Percentiles rank a stretch among this genome's conserved stretches.
phyloP scores from a whole-genome alignment of 2,113 vertebrate genomes.

The Plectropomus leopardus region DNA sequence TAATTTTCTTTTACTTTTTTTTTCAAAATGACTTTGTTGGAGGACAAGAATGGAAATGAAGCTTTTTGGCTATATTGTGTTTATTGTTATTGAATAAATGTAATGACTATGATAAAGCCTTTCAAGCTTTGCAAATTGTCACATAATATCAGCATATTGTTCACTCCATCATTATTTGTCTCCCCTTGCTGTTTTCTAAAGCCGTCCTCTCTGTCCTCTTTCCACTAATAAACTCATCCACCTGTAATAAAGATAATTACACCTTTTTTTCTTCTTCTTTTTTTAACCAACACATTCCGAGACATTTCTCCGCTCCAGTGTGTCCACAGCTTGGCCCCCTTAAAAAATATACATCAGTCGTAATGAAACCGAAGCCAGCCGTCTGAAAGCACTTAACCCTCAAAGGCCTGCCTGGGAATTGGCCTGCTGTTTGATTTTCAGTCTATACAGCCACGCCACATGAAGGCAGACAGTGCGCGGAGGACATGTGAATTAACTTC shows the following conservation, averaged over 20 bases:
- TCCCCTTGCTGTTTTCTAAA: conserved; percentile 25
- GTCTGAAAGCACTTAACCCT: conserved; percentile 79
- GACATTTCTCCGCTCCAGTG: conserved; percentile 42
- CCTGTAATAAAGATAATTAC: conserved; percentile 73
- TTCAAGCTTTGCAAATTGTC: neutral
- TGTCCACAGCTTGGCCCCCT: conserved; percentile 57
- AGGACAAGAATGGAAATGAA: too few species aligned
- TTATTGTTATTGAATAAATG: neutral
- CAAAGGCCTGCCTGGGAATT: conserved; percentile 59
- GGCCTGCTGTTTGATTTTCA: conserved; percentile 60
- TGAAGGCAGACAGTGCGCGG: conserved; percentile 52
- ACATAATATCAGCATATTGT: neutral
- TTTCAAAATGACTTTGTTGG: too few species aligned
- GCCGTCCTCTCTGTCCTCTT: neutral
- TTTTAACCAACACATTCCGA: conserved; percentile 54
- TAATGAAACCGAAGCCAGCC: conserved; percentile 66
- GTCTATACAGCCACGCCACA: conserved; percentile 44
- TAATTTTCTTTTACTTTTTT: too few species aligned
- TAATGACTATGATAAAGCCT: neutral
- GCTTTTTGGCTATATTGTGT: neutral
- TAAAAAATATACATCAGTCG: conserved; percentile 75
- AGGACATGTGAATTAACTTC: conserved; percentile 17
- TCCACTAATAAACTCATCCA: conserved; percentile 57
- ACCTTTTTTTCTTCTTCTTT: conserved; percentile 29
- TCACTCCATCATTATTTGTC: conserved; percentile 1